These are phyloP conservation scores for Anoplolepis gracilipes DNA, from an alignment of 1,140 invertebrate genomes.

Conservation along the genomic window DNA sequence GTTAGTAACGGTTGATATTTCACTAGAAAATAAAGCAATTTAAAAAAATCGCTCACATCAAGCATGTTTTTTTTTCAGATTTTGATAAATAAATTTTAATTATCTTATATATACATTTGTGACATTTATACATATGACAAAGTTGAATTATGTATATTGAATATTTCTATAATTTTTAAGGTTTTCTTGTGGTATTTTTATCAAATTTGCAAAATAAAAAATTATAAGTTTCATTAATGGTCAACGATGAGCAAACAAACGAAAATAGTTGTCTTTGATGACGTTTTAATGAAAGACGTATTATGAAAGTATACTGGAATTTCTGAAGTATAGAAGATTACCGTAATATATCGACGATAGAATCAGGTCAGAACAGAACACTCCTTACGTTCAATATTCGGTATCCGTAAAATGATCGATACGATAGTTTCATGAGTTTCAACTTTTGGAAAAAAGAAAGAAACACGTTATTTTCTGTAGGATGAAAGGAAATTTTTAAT, in stretches of 20 bases:
- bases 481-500: no score
- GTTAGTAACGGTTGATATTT: neutral
- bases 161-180: no score
- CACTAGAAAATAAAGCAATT: neutral
- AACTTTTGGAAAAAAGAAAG: neutral
- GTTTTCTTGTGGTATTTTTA: neutral
- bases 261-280: neutral
- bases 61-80: neutral
- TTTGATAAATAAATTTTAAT: neutral
- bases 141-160: no score
- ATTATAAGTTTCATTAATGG: neutral
- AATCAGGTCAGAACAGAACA: slow-evolving; percentile 73
- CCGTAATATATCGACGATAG: slow-evolving; percentile 2
- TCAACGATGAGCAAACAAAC: neutral
- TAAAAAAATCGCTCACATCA: neutral
- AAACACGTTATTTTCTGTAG: neutral
- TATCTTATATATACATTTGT: neutral
- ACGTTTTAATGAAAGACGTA: no score
- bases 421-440: slow-evolving; percentile 2
- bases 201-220: neutral
- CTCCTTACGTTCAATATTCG: slow-evolving; percentile 71
- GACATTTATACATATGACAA: no score
- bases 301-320: slow-evolving; percentile 43
- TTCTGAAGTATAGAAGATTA: slow-evolving; percentile 47
- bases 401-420: slow-evolving; percentile 64